Conservation (phyloP, 2,113 vertebrate species). For the Sinocyclocheilus anophthalmus region DNA sequence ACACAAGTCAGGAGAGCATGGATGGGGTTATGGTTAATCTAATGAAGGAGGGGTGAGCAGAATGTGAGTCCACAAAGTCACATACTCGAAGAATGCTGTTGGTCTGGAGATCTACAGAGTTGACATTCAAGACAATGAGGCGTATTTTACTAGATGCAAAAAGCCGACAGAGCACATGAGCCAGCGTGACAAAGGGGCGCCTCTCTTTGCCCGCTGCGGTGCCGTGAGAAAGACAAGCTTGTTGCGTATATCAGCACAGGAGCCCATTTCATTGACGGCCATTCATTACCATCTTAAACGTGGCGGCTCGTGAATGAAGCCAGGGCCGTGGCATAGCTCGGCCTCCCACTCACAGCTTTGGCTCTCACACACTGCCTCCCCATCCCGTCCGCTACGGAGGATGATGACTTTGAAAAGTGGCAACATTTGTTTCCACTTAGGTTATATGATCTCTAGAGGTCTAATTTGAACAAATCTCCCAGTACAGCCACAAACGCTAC, state of each 20-base stretch:
- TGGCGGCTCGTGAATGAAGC: slow-evolving; percentile 88
- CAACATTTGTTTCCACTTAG: slow-evolving; percentile 81
- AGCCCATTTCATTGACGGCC: slow-evolving; percentile 88
- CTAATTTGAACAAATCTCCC: slow-evolving; percentile 81
- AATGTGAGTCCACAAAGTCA: slow-evolving; percentile 42
- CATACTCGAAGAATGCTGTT: slow-evolving; percentile 70
- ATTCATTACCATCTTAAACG: slow-evolving; percentile 91
- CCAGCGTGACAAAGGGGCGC: slow-evolving; percentile 72
- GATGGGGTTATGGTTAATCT: not conserved
- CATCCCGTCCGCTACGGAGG: slow-evolving; percentile 62
- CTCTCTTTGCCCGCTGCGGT: slow-evolving; percentile 73
- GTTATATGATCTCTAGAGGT: slow-evolving; percentile 77
- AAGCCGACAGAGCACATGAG: slow-evolving; percentile 70
- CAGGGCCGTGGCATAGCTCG: slow-evolving; percentile 86
- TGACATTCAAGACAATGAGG: slow-evolving; percentile 77
- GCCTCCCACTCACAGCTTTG: slow-evolving; percentile 84
- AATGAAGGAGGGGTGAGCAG: not conserved
- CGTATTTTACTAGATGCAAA: slow-evolving; percentile 75
- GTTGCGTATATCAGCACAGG: slow-evolving; percentile 81
- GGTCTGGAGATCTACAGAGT: slow-evolving; percentile 65
- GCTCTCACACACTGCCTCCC: slow-evolving; percentile 60
- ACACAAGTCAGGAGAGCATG: not conserved
- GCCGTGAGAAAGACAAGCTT: slow-evolving; percentile 87
- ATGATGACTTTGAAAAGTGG: slow-evolving; percentile 56
- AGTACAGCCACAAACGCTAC: slow-evolving; percentile 71